Evolutionary conservation across 2,113 vertebrate genomes (phyloP).

Genomic region (Archocentrus centrarchus): DNA sequence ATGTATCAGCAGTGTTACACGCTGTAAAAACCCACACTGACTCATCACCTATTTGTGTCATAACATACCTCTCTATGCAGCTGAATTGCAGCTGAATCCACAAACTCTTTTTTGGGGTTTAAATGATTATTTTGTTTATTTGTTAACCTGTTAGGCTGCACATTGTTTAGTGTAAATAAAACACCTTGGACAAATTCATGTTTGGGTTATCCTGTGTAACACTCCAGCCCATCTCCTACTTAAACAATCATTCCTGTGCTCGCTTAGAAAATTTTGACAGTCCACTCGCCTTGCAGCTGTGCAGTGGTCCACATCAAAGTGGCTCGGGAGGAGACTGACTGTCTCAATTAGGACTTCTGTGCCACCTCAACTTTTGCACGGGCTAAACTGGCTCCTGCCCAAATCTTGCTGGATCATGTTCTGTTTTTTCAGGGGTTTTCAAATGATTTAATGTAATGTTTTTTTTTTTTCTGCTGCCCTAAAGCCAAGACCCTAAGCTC

Average conservation of each 20-base stretch:
- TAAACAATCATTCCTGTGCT: constrained; percentile 8
- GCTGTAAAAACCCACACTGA: constrained; percentile 18
- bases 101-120: neutral
- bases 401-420: constrained; percentile 49
- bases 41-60: constrained; percentile 16
- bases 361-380: constrained; percentile 51
- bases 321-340: constrained; percentile 59
- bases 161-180: neutral
- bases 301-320: constrained; percentile 42
- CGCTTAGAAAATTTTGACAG: constrained; percentile 27
- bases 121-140: neutral
- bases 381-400: constrained; percentile 23
- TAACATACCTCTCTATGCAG: constrained; percentile 2
- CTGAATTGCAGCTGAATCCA: neutral
- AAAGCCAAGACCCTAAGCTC: constrained; percentile 31
- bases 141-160: neutral
- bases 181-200: constrained; percentile 1
- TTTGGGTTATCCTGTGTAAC: neutral
- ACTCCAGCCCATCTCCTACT: constrained; percentile 28
- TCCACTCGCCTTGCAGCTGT: constrained; percentile 50
- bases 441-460: constrained; percentile 56
- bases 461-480: constrained; percentile 1
- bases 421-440: constrained; percentile 51
- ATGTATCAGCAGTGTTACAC: constrained; percentile 31
- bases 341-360: constrained; percentile 55